phyloP scores from a whole-genome alignment of 1,140 invertebrate species.

The Grapholita molesta region DNA sequence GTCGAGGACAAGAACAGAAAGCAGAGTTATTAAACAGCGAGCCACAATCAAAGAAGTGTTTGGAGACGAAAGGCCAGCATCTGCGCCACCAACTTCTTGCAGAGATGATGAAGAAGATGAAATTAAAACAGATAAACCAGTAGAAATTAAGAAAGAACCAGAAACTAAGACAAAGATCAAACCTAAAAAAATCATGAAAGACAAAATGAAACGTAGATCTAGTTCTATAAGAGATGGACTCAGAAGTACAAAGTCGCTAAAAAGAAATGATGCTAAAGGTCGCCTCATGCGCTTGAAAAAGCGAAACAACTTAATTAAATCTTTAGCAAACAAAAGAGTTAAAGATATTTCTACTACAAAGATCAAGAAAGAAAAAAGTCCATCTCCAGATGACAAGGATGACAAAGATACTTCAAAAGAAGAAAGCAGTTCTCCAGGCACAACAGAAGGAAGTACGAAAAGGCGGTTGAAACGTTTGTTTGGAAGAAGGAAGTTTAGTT shows the following conservation, averaged over 20 bases:
- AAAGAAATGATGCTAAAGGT: constrained; percentile 80
- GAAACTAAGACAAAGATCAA: constrained; percentile 48
- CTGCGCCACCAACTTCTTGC: constrained; percentile 76
- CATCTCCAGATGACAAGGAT: constrained; percentile 61
- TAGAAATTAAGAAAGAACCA: constrained; percentile 55
- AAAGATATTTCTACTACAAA: constrained; percentile 54
- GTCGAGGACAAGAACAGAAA: constrained; percentile 86
- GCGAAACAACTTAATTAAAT: constrained; percentile 79
- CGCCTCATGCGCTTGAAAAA: constrained; percentile 77
- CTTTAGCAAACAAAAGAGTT: constrained; percentile 67
- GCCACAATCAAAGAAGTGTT: constrained; percentile 90
- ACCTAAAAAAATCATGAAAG: constrained; percentile 56
- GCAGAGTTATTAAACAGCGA: constrained; percentile 85
- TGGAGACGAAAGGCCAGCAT: constrained; percentile 79
- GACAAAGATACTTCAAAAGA: constrained; percentile 59
- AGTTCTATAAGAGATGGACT: constrained; percentile 78
- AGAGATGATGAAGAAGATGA: constrained; percentile 52
- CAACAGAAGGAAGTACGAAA: constrained; percentile 49
- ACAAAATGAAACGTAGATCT: constrained; percentile 58
- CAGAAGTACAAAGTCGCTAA: constrained; percentile 78
- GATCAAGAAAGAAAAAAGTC: constrained; percentile 59
- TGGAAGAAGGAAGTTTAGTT: constrained; percentile 74
- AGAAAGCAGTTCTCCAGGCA: constrained; percentile 41
- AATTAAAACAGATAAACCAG: constrained; percentile 36
- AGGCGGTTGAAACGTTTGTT: constrained; percentile 71